A percentile compares a stretch with the other conserved stretches of the same genome.
phyloP scores from a whole-genome alignment of 2,888 invertebrate species.

The Trichacis sp. region DNA sequence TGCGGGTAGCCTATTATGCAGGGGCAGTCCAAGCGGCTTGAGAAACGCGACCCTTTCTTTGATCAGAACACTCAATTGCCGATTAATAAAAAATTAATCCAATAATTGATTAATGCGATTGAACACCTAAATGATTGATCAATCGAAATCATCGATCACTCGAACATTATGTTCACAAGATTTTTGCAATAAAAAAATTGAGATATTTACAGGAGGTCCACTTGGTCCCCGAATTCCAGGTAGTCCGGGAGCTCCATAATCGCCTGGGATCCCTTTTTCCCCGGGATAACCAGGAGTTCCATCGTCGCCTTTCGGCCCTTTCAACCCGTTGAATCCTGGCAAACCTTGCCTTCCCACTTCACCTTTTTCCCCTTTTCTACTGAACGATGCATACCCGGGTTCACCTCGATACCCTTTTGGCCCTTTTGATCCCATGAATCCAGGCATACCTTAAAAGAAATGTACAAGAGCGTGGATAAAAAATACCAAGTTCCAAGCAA shows the following conservation, averaged over 20 bases:
- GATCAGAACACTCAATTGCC: too few species aligned
- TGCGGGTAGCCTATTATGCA: too few species aligned
- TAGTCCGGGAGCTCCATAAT: conserved; percentile 70
- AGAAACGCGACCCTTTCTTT: too few species aligned
- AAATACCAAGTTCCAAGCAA: too few species aligned
- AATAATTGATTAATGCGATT: too few species aligned
- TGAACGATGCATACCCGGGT: conserved; percentile 72
- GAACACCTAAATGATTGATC: too few species aligned
- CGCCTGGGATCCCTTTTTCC: conserved; percentile 58
- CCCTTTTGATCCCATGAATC: conserved; percentile 74
- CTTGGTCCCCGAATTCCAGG: conserved; percentile 68
- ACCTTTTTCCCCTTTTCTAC: conserved; percentile 67
- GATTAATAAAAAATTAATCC: background rate
- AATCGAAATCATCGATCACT: background rate
- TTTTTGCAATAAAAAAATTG: background rate
- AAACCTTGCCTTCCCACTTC: conserved; percentile 60
- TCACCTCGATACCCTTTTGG: conserved; percentile 75
- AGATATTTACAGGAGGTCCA: conserved; percentile 54
- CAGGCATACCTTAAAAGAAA: too few species aligned
- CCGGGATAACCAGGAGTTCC: conserved; percentile 63
- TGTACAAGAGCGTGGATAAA: too few species aligned
- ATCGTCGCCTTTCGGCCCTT: conserved; percentile 62
- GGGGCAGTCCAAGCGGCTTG: too few species aligned
- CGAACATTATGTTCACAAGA: too few species aligned
- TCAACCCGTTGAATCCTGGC: conserved; percentile 57